Evolutionary conservation across 2,113 vertebrate genomes (phyloP).

Genomic region (Protobothrops mucrosquamatus): DNA sequence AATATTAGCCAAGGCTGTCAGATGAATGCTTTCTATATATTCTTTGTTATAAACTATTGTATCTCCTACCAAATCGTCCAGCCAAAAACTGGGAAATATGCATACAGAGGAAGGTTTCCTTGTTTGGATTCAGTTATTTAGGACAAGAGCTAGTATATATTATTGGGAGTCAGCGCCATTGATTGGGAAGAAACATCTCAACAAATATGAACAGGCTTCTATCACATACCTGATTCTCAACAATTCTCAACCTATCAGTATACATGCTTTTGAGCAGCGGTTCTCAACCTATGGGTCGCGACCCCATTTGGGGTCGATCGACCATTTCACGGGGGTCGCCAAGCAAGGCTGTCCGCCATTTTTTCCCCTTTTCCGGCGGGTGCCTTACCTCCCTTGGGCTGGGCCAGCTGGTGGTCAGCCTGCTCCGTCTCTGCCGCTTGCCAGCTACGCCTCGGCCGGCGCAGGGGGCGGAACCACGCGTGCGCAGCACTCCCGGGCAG

Average conservation of each 20-base stretch:
- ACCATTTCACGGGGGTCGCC: too few species aligned
- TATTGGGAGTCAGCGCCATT: neutral
- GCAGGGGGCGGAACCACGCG: too few species aligned
- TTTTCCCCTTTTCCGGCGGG: too few species aligned
- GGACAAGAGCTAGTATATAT: slow-evolving; percentile 68
- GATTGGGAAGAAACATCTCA: slow-evolving; percentile 40
- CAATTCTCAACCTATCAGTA: neutral
- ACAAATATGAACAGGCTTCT: neutral
- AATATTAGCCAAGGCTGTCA: slow-evolving; percentile 76
- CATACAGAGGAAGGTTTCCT: slow-evolving; percentile 62
- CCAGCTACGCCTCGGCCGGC: too few species aligned
- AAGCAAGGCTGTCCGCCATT: too few species aligned
- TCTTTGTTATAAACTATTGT: slow-evolving; percentile 80
- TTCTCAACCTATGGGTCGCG: too few species aligned
- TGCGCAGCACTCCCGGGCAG: too few species aligned
- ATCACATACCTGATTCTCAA: neutral
- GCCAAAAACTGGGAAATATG: slow-evolving; percentile 69
- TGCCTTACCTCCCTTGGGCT: too few species aligned
- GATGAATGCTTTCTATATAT: slow-evolving; percentile 69
- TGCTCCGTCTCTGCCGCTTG: too few species aligned
- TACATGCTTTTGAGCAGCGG: slow-evolving; percentile 55
- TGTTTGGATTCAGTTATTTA: slow-evolving; percentile 75
- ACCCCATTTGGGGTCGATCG: too few species aligned
- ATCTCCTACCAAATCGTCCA: slow-evolving; percentile 72
- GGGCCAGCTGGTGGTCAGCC: too few species aligned